phyloP scores from a whole-genome alignment of 2,888 invertebrate genomes.

The Archaeoteleia sp. region DNA sequence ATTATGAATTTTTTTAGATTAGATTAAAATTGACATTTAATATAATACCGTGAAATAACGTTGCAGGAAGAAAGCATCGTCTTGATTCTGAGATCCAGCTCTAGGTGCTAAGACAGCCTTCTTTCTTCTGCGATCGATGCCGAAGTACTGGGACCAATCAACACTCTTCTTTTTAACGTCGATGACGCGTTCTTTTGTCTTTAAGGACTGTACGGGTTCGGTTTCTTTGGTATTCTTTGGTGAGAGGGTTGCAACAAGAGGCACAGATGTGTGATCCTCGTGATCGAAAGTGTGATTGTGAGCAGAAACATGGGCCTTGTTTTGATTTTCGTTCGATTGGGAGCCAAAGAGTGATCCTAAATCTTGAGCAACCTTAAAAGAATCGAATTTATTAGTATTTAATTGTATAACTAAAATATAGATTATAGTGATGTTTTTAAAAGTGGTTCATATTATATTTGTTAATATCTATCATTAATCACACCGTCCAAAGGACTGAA shows the following conservation, averaged over 20 bases:
- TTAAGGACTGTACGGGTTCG: constrained; percentile 29
- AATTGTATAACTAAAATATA: not conserved
- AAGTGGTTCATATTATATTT: too few relatives aligned
- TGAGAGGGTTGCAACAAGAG: constrained; percentile 22
- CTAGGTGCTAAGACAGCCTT: constrained; percentile 76
- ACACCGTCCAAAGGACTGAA: too few relatives aligned
- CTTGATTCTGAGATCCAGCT: constrained; percentile 76
- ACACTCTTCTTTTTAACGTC: constrained; percentile 86
- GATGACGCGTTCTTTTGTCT: constrained; percentile 75
- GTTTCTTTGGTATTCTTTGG: constrained; percentile 61
- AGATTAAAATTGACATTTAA: not conserved
- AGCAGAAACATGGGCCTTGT: constrained; percentile 44
- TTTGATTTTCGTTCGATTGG: constrained; percentile 79
- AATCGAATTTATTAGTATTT: too few relatives aligned
- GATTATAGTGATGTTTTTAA: too few relatives aligned
- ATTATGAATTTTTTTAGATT: too few relatives aligned
- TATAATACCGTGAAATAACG: constrained; percentile 77
- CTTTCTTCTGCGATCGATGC: constrained; percentile 86
- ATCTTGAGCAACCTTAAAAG: constrained; percentile 67
- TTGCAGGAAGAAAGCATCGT: constrained; percentile 78
- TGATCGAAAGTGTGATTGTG: constrained; percentile 44
- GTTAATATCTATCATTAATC: too few relatives aligned
- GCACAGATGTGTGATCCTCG: constrained; percentile 42
- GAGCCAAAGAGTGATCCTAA: constrained; percentile 80
- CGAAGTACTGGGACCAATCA: constrained; percentile 92